Base-by-base conservation (phyloP, 1,140 invertebrate species). In the Battus philenor region DNA sequence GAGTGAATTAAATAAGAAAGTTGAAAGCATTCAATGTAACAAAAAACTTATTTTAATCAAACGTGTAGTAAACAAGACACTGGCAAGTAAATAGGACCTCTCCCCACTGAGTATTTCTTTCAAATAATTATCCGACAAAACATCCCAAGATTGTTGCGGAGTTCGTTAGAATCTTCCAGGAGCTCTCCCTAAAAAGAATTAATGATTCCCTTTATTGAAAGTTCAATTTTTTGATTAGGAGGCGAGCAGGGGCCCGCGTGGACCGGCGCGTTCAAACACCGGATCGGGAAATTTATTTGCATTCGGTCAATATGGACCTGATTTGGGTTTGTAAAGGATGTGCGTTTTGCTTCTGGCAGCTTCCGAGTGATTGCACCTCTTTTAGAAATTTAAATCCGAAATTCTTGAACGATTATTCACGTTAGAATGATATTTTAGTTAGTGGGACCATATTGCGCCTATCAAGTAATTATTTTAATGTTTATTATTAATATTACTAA, bases 161-260 rank as follows among this genome's bases (percentile, higher is more conserved):
- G 68, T 83, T 80, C 76, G 79, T 83, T 81, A 81, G 67, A 60
- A 67, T 61, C 66, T 68, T 68, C 53, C 64, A 41, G 62, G 64
- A 62, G 51, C 67, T 58, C 70, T 74, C 75, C 73, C 75, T 84
- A 84, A 84, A 76, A 61, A 76, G 76, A 80, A 82, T 80, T 82
- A 82, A 82, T 79, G 78, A 79, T 82, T 76, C 75, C 64, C 78
- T 79, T 79, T 82, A 82, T 82, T 82, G 78, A 77, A 82, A 79
- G 75, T 79, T 79, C 75, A 82, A 82, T 82, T 82, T 82, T 82
- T 82, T 82, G 75, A 82, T 82, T 82, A 82, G 75, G 68, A 75
- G 56, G 45, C 49, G 52, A 51, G 62, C 48, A 59, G 43, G 56
- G 59, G 64, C 59, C 56, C 59, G 49, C 44, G 41, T 34, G 46